Conservation (phyloP, 2,797 vertebrate genomes). For the Astyanax mexicanus region DNA sequence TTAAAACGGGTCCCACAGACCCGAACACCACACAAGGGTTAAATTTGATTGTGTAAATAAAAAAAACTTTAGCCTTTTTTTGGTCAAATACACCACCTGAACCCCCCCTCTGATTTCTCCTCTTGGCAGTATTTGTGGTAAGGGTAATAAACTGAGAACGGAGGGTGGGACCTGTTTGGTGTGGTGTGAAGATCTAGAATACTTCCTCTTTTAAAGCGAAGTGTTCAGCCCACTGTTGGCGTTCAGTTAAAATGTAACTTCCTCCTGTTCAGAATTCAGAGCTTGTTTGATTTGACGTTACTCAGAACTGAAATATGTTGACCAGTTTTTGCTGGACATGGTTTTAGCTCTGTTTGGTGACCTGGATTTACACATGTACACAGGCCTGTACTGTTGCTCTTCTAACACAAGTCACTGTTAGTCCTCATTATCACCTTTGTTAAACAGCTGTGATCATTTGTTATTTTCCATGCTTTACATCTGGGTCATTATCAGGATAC, state of each 20-base stretch:
- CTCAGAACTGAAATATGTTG: neutral
- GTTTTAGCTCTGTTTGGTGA: neutral
- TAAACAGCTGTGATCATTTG: neutral
- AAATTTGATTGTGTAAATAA: too few species aligned
- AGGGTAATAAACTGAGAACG: slow-evolving; percentile 30
- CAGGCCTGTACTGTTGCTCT: too few species aligned
- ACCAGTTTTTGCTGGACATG: neutral
- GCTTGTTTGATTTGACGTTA: neutral
- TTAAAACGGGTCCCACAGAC: too few species aligned
- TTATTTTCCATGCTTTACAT: neutral
- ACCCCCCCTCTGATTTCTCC: too few species aligned
- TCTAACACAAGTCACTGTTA: too few species aligned
- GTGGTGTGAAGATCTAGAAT: slow-evolving; percentile 20
- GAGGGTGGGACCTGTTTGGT: slow-evolving; percentile 15
- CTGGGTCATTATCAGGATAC: too few species aligned
- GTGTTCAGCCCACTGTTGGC: slow-evolving; percentile 60
- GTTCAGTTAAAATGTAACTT: slow-evolving; percentile 75
- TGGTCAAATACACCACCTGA: too few species aligned
- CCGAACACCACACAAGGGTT: too few species aligned
- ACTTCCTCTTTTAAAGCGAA: slow-evolving; percentile 63
- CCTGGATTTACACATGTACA: neutral
- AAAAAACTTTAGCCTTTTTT: too few species aligned
- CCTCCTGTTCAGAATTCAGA: slow-evolving; percentile 32
- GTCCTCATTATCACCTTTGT: too few species aligned
- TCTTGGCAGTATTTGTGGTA: neutral